Percentiles rank a stretch among this genome's conserved stretches.
These are phyloP conservation scores for Natator depressus DNA, from an alignment of 2,113 vertebrate species.

Conservation along the genomic window DNA sequence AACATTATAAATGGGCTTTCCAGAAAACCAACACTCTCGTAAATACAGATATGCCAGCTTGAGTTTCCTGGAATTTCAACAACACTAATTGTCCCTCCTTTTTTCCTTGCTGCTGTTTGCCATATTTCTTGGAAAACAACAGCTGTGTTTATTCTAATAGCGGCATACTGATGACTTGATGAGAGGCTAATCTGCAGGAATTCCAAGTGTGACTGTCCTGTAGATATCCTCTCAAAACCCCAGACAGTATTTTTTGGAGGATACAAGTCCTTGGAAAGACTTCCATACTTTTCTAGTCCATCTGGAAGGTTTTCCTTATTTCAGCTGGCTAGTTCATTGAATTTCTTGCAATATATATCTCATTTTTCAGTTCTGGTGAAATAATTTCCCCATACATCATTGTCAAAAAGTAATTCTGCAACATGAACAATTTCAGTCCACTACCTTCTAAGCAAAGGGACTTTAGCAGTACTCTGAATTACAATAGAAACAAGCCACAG, in stretches of 20 bases:
- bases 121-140: conserved; percentile 85
- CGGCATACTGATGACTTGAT: conserved; percentile 79
- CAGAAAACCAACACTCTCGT: conserved; percentile 50
- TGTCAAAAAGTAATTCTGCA: conserved; percentile 73
- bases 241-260: conserved; percentile 60
- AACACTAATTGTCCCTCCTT: conserved; percentile 75
- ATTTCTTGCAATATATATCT: conserved; percentile 38
- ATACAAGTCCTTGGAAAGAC: conserved; percentile 66
- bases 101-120: conserved; percentile 78
- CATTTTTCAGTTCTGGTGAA: conserved; percentile 57
- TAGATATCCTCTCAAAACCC: conserved; percentile 54
- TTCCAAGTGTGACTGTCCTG: conserved; percentile 76
- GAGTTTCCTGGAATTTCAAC: conserved; percentile 70
- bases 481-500: conserved; percentile 49
- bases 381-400: conserved; percentile 75
- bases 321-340: background rate
- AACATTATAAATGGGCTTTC: conserved; percentile 55
- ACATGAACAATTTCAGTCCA: conserved; percentile 54
- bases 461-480: conserved; percentile 50
- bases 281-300: conserved; percentile 14
- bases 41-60: conserved; percentile 61
- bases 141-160: conserved; percentile 85
- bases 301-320: conserved; percentile 45
- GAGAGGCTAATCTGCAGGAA: conserved; percentile 82
- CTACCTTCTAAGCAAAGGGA: conserved; percentile 51